phyloP scores from a whole-genome alignment of 2,888 invertebrate genomes.

The Myopa tessellatipennis region DNA sequence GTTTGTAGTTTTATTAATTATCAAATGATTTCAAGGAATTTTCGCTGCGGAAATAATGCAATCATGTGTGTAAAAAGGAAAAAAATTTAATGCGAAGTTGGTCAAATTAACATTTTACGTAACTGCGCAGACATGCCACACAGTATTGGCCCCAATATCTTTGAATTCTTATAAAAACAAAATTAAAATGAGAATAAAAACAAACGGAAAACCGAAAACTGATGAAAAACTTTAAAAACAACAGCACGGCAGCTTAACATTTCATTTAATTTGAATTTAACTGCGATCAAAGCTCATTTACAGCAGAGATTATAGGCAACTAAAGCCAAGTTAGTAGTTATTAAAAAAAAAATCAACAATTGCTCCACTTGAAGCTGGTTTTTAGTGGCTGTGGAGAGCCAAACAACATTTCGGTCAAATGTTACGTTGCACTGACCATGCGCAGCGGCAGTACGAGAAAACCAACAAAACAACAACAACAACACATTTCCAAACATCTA shows the following conservation, averaged over 20 bases:
- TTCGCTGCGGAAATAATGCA: too few species aligned
- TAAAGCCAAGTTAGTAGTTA: conserved; percentile 12
- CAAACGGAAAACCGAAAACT: background rate
- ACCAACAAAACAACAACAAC: background rate
- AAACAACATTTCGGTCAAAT: conserved; percentile 9
- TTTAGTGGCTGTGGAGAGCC: background rate
- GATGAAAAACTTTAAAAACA: background rate
- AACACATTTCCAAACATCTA: background rate
- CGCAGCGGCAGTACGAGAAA: too few species aligned
- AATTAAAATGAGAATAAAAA: too few species aligned
- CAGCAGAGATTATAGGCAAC: conserved; percentile 3
- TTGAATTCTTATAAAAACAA: background rate
- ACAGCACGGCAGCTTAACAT: background rate
- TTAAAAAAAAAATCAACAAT: conserved; percentile 16
- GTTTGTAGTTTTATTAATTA: too few species aligned
- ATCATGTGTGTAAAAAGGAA: too few species aligned
- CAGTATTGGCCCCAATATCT: background rate
- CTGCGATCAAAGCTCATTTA: background rate
- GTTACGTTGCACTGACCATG: background rate
- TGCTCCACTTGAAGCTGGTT: conserved; percentile 27
- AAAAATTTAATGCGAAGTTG: background rate
- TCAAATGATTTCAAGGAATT: too few species aligned
- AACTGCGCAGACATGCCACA: background rate
- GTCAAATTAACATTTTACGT: background rate
- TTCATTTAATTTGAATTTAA: background rate